Base-by-base conservation (phyloP, 1,140 invertebrate genomes). In the Bombus superbus region DNA sequence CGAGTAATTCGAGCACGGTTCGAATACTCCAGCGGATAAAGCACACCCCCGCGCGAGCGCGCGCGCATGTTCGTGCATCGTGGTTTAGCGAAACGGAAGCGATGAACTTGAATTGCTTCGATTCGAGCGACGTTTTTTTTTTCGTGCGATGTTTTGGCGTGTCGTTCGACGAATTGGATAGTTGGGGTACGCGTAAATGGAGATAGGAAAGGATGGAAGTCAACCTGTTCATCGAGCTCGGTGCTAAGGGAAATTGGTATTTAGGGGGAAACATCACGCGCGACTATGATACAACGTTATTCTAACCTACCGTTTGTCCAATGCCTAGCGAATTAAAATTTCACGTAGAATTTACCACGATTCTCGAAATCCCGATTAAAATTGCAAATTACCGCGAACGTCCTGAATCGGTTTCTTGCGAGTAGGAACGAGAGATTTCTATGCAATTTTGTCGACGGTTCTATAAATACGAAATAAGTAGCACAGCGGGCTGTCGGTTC, bases 21-120 rank as follows among this genome's bases (percentile, higher is more conserved):
- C 80, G 44, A 77, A 78, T 22, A 28, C 18, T 18, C 62, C 13
- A n/a, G 11, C 62, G 53, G 38, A 77, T 62, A n/a, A 44, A 22
- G 32, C 32, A 18, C 18, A 25, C 10, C n/a, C 15, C n/a, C 9
- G 57, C 25, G 57, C n/a, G 62, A 1, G 72, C 1, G 75, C 44
- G 42, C 44, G 32, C 11, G 64, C 22, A 22, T 32, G 44, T 2
- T 25, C 68, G 9, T 22, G 35, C 2, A 44, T 18, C 42, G 35
- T 25, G 78, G 78, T 80, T 80, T 53, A 53, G 44, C 75, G 62
- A 47, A 77, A 57, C 73, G 44, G 62, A 69, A 47, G 74, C 44
- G 42, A 32, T 42, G 82, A 69, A 69, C 47, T 77, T 69, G 82
- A 69, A 78, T 83, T 79, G 77, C 42, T 79, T 79, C 64, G 42